A percentile compares a stretch with the other conserved stretches of the same genome.
Evolutionary conservation across 2,888 invertebrate species (phyloP).

Genomic region (Heliconius charithonia): DNA sequence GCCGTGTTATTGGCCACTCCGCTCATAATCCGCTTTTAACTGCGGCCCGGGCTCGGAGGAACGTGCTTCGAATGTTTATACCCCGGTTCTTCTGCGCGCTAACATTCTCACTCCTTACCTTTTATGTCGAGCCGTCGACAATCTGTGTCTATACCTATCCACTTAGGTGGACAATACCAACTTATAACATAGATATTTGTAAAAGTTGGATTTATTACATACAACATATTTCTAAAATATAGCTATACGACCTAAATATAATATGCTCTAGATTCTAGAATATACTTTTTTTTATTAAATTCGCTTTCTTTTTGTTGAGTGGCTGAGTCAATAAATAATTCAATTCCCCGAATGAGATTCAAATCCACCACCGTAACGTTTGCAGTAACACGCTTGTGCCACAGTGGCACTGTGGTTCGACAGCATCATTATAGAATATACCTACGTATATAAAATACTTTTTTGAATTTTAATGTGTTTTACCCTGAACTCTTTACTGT

Average conservation of each 20-base stretch:
- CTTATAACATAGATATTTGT: neutral
- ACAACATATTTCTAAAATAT: too few relatives aligned
- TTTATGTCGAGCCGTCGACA: constrained; percentile 57
- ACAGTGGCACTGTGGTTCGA: too few relatives aligned
- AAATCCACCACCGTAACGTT: too few relatives aligned
- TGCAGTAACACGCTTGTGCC: too few relatives aligned
- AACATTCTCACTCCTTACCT: constrained; percentile 74
- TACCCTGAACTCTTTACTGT: neutral
- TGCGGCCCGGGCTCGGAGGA: constrained; percentile 65
- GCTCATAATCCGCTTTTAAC: constrained; percentile 82
- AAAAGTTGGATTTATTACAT: neutral
- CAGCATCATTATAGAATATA: neutral
- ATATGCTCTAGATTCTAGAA: neutral
- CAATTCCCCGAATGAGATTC: too few relatives aligned
- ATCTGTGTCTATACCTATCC: constrained; percentile 24
- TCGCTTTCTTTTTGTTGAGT: too few relatives aligned
- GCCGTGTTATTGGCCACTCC: constrained; percentile 77
- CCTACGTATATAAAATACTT: neutral
- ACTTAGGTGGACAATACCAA: neutral
- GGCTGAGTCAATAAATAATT: too few relatives aligned
- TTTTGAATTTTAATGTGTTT: neutral
- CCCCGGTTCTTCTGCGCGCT: constrained; percentile 62
- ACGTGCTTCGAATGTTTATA: constrained; percentile 74
- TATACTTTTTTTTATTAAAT: too few relatives aligned
- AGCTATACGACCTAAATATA: too few relatives aligned